Evolutionary conservation across 1,140 invertebrate genomes (phyloP), one percentile per base, ranked within the genome.

Genomic region (Sesamia nonagrioides): DNA sequence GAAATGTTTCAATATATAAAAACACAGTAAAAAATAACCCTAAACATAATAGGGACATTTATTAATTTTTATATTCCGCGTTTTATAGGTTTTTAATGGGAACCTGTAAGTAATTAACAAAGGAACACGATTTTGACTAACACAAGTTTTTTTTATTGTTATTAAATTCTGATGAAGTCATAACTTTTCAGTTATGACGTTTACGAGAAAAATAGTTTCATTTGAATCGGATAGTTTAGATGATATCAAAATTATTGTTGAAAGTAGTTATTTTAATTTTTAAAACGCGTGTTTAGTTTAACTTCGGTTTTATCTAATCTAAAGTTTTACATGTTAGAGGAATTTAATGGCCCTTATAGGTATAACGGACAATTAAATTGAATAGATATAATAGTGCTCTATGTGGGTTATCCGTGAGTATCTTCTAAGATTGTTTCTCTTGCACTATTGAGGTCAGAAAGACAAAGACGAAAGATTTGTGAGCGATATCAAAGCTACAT

Each of bases 21-120:
- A 21, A 68, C n/a, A 71, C 40, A n/a, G n/a, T 13, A 54, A 72
- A 71, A 35, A 71, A 45, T 15, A 42, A 45, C 40, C 17, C 35
- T 42, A 68, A 54, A 72, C 50, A 17, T 52, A 54, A 72, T 54
- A 40, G 35, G 21, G 18, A 27, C 42, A 27, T 68, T 48, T 68
- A 48, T 63, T 63, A 75, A 50, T 75, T 75, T 75, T 75, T 75
- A 75, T 60, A 60, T 35, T 63, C 58, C 37, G 13, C 33, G 6
- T 73, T 74, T 74, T 48, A 74, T 58, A 35, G 35, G 17, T 40
- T 50, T 66, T 77, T 77, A 69, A 52, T 71, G 68, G 15, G 13
- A 48, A 63, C n/a, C 35, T 17, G 17, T 42, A 17, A 48, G 63
- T n/a, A 68, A 68, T 68, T 68, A 68, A 48, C 18, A 8, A 48